A percentile compares a stretch with the other conserved stretches of the same genome.
phyloP scores from a whole-genome alignment of 2,113 vertebrate species.

The Syngnathus floridae region DNA sequence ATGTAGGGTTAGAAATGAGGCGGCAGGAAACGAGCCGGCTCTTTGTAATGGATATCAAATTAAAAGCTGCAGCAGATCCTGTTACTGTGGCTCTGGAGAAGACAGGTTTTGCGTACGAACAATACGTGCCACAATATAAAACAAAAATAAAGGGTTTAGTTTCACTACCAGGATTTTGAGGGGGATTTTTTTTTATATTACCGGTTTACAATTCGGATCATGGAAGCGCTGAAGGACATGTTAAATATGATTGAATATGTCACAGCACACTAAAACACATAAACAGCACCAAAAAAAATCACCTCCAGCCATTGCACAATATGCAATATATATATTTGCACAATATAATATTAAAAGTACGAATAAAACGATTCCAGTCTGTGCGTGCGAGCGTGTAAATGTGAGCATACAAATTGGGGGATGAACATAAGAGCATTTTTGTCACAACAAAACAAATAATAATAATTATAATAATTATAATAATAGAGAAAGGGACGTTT shows the following conservation, averaged over 20 bases:
- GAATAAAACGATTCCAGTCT: not conserved
- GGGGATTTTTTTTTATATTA: constrained; percentile 18
- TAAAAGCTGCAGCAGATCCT: constrained; percentile 49
- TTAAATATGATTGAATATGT: constrained; percentile 10
- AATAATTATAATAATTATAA: constrained; percentile 59
- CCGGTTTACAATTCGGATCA: not conserved
- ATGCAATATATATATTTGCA: not conserved
- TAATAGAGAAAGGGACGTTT: constrained; percentile 26
- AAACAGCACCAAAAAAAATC: not conserved
- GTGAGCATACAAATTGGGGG: not conserved
- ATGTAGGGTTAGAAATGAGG: constrained; percentile 25
- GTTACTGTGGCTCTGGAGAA: constrained; percentile 50
- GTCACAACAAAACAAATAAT: constrained; percentile 48
- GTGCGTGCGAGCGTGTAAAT: constrained; percentile 10
- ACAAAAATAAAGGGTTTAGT: constrained; percentile 34
- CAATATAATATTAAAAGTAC: constrained; percentile 9
- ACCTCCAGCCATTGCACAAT: constrained; percentile 3
- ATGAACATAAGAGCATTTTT: constrained; percentile 16
- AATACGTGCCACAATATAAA: constrained; percentile 43
- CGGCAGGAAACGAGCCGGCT: constrained; percentile 9
- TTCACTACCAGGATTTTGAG: constrained; percentile 20
- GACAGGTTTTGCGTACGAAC: constrained; percentile 54
- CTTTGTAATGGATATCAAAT: constrained; percentile 69
- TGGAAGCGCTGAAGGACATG: constrained; percentile 10
- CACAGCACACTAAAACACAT: constrained; percentile 7